Evolutionary conservation across 2,113 vertebrate genomes (phyloP).

Genomic region (Tympanuchus pallidicinctus): DNA sequence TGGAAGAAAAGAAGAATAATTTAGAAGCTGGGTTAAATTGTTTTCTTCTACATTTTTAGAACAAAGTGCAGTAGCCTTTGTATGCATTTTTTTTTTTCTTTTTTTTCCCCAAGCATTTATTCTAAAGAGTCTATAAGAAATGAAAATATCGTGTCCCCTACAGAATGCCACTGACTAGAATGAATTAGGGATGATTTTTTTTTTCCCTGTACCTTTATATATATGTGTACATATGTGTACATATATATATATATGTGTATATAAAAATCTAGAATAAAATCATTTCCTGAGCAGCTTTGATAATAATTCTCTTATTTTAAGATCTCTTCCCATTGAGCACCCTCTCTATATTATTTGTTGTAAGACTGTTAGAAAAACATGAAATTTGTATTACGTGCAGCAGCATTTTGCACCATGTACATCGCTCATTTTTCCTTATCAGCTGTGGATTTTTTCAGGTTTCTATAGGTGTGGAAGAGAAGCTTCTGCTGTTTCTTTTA

Average conservation of each 20-base stretch:
- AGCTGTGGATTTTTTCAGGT: neutral
- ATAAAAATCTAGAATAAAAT: neutral
- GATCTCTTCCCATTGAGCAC: neutral
- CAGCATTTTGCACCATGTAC: neutral
- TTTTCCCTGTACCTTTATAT: neutral
- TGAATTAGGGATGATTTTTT: neutral
- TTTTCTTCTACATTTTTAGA: neutral
- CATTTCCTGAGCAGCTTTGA: neutral
- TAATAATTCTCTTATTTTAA: neutral
- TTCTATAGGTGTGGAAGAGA: neutral
- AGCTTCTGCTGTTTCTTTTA: neutral
- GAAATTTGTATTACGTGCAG: neutral
- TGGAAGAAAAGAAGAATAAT: neutral
- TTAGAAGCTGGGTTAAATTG: neutral
- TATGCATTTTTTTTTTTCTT: neutral
- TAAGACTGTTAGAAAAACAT: neutral
- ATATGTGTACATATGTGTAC: too few species aligned
- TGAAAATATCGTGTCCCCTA: neutral
- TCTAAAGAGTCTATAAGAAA: neutral
- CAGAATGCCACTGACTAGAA: neutral
- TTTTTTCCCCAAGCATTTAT: neutral
- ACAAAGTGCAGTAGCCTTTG: neutral
- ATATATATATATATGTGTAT: too few species aligned
- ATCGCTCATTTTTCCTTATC: neutral
- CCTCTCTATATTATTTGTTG: rapidly evolving